These are phyloP conservation scores for Staurois parvus DNA, from an alignment of 2,797 vertebrate species.

Conservation along the genomic window DNA sequence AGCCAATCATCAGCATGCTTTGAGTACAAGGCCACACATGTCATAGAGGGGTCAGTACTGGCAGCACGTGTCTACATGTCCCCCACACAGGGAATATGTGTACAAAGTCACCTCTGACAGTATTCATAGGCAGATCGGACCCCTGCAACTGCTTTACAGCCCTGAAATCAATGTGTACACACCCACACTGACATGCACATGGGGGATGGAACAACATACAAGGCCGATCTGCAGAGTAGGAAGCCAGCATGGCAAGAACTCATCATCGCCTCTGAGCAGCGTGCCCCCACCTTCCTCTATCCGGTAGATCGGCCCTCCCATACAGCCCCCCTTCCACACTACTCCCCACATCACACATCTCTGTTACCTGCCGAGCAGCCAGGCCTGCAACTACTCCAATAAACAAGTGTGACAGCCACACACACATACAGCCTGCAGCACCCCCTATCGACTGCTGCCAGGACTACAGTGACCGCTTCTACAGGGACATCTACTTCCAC, in stretches of 20 bases:
- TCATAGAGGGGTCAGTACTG: neutral
- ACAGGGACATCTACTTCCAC: no score
- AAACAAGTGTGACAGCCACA: neutral
- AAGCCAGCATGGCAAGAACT: neutral
- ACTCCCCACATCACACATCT: no score
- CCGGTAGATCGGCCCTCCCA: neutral
- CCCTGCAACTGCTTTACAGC: neutral
- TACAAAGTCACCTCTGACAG: neutral
- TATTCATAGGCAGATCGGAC: no score
- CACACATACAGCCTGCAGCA: conserved; percentile 27
- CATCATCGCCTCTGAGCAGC: no score
- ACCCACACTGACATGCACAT: neutral
- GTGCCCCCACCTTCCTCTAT: conserved; percentile 1
- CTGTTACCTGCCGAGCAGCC: conserved; percentile 34
- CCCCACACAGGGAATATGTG: no score
- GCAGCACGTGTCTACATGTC: no score
- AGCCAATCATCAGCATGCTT: neutral
- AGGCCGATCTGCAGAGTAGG: neutral
- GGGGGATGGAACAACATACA: neutral
- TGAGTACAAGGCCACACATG: neutral
- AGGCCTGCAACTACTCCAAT: conserved; percentile 43
- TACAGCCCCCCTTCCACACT: no score
- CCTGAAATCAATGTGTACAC: no score
- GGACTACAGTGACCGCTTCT: neutral
- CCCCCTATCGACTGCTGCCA: conserved; percentile 3